A percentile compares a stretch with the other conserved stretches of the same genome.
Evolutionary conservation across 1,140 invertebrate species (phyloP).

Genomic region (Goniozus legneri): DNA sequence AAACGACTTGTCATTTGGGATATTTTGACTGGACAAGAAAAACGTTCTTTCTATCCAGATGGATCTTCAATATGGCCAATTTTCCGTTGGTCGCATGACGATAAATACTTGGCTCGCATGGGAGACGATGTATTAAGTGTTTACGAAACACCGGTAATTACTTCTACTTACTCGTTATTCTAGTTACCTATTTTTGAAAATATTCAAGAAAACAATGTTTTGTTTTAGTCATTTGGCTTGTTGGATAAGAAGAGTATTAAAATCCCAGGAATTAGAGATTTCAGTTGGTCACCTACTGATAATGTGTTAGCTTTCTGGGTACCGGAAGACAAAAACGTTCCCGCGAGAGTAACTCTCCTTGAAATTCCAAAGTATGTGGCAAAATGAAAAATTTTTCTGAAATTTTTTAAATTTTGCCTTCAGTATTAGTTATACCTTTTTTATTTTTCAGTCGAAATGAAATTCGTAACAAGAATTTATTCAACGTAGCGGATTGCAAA

Average conservation of each 20-base stretch:
- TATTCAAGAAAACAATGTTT: neutral
- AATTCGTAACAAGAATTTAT: constrained; percentile 94
- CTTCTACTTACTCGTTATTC: neutral
- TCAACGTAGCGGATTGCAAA: constrained; percentile 97
- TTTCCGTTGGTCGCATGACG: constrained; percentile 96
- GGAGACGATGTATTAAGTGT: constrained; percentile 83
- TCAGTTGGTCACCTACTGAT: constrained; percentile 97
- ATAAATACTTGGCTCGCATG: constrained; percentile 92
- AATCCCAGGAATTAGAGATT: constrained; percentile 87
- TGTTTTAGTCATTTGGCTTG: constrained; percentile 76
- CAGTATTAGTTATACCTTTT: constrained; percentile 7
- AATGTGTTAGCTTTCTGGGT: constrained; percentile 98
- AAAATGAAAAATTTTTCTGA: neutral
- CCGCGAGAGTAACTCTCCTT: constrained; percentile 77
- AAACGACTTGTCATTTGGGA: constrained; percentile 90
- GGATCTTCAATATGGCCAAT: constrained; percentile 84
- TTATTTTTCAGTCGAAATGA: constrained; percentile 70
- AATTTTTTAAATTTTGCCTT: neutral
- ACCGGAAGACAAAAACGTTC: constrained; percentile 93
- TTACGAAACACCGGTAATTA: constrained; percentile 85
- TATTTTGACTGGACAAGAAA: constrained; percentile 87
- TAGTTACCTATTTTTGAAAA: neutral
- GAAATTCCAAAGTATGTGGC: constrained; percentile 79
- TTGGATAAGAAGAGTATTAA: constrained; percentile 94
- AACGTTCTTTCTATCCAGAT: constrained; percentile 85